Conservation (phyloP, 2,888 invertebrate genomes). For the Monoplex corrugatus region DNA sequence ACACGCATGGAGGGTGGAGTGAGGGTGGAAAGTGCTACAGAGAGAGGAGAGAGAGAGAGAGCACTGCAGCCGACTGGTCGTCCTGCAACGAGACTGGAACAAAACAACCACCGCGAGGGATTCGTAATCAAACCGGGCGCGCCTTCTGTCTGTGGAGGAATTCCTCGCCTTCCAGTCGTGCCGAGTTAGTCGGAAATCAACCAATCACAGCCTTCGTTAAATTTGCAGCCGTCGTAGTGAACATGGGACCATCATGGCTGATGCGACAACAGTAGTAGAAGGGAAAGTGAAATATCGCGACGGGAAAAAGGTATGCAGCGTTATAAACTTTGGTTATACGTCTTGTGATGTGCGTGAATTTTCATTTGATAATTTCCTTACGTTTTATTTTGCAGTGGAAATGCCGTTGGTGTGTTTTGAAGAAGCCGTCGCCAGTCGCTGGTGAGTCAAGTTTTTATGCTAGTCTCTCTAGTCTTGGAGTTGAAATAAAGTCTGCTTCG, state of each 20-base stretch:
- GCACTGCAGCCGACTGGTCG: not conserved
- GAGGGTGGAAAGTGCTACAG: not conserved
- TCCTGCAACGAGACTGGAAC: not conserved
- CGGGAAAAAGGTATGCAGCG: constrained; percentile 90
- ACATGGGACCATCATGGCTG: constrained; percentile 81
- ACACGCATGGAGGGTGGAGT: too few relatives aligned
- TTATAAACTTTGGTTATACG: too few relatives aligned
- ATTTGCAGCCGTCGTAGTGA: constrained; percentile 58
- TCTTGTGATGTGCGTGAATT: not conserved
- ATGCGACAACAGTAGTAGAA: constrained; percentile 92
- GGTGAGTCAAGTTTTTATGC: constrained; percentile 85
- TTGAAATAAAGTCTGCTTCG: not conserved
- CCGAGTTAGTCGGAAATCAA: constrained; percentile 43
- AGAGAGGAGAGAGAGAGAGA: too few relatives aligned
- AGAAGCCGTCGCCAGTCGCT: constrained; percentile 94
- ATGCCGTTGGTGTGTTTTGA: constrained; percentile 93
- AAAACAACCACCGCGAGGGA: not conserved
- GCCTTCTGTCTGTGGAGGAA: constrained; percentile 43
- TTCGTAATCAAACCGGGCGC: constrained; percentile 26
- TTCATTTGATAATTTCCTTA: constrained; percentile 28
- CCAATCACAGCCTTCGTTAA: constrained; percentile 56
- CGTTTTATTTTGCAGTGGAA: constrained; percentile 90
- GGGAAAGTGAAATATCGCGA: constrained; percentile 94
- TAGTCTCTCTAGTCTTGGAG: not conserved
- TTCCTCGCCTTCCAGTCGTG: constrained; percentile 52